These are phyloP conservation scores for Tetramorium alpestre DNA, from an alignment of 1,140 invertebrate species.

Conservation along the genomic window DNA sequence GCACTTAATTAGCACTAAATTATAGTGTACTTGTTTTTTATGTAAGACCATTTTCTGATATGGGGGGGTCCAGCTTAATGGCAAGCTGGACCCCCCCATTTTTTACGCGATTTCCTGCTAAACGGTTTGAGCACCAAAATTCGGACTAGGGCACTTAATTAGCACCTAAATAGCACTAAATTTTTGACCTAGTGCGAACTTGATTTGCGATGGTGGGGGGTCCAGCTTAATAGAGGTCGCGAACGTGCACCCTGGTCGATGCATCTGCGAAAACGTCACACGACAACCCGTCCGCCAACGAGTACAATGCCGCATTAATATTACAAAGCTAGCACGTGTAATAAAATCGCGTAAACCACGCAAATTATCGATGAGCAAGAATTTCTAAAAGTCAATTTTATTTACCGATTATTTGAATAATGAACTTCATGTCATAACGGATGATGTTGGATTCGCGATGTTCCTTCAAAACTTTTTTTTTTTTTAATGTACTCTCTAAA, in stretches of 20 bases:
- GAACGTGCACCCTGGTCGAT: not conserved
- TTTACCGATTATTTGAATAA: constrained; percentile 5
- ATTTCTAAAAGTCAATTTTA: constrained; percentile 18
- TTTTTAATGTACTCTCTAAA: not conserved
- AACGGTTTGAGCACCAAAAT: too few species aligned
- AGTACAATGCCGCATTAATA: constrained; percentile 5
- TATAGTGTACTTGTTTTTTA: too few species aligned
- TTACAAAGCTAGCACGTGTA: not conserved
- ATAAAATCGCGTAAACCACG: constrained; percentile 23
- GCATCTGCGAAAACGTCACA: constrained; percentile 6
- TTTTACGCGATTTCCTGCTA: too few species aligned
- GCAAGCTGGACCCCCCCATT: too few species aligned
- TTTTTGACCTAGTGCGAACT: too few species aligned
- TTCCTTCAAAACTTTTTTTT: not conserved
- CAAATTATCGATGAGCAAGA: not conserved
- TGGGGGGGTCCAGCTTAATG: too few species aligned
- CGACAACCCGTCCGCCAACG: not conserved
- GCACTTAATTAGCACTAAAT: too few species aligned
- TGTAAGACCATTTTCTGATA: too few species aligned
- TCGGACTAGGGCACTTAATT: too few species aligned
- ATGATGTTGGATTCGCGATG: not conserved
- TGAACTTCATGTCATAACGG: not conserved
- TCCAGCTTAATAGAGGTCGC: too few species aligned
- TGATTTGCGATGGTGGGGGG: too few species aligned
- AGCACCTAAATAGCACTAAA: too few species aligned